These are phyloP conservation scores for Sinodicranocentrus sp. DNA, from an alignment of 2,888 invertebrate species.

Conservation along the genomic window DNA sequence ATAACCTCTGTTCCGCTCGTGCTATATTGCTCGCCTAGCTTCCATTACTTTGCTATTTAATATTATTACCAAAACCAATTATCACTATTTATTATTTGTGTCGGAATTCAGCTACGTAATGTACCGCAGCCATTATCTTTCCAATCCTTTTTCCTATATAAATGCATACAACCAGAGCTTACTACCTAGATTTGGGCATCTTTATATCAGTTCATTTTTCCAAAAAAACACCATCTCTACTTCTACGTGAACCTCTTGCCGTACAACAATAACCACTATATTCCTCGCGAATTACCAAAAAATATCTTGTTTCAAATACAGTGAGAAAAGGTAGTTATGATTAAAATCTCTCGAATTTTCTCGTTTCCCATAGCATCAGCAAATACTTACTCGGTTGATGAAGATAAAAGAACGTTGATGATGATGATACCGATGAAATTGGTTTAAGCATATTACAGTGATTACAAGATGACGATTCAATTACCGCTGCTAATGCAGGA, in stretches of 20 bases:
- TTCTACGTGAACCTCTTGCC: neutral
- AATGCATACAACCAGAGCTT: no score
- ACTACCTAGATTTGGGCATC: no score
- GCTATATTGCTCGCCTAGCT: conserved; percentile 12
- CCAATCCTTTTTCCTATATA: no score
- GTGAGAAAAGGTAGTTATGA: neutral
- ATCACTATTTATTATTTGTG: conserved; percentile 32
- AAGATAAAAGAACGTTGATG: neutral
- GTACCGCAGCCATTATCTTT: no score
- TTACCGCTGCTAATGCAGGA: no score
- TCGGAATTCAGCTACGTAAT: no score
- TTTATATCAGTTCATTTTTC: no score
- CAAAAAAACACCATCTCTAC: neutral
- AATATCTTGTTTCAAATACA: neutral
- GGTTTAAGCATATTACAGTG: conserved; percentile 11
- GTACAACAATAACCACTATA: neutral
- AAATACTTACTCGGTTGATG: conserved; percentile 14
- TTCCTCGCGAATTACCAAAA: neutral
- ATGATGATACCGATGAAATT: neutral
- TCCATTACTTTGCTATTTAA: neutral
- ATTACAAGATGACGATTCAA: neutral
- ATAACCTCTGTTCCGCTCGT: conserved; percentile 23
- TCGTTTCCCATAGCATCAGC: neutral
- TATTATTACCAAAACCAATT: conserved; percentile 33
- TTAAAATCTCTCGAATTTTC: neutral